Base-by-base conservation (phyloP, 2,797 vertebrate species). In the Gambusia yucatana region DNA sequence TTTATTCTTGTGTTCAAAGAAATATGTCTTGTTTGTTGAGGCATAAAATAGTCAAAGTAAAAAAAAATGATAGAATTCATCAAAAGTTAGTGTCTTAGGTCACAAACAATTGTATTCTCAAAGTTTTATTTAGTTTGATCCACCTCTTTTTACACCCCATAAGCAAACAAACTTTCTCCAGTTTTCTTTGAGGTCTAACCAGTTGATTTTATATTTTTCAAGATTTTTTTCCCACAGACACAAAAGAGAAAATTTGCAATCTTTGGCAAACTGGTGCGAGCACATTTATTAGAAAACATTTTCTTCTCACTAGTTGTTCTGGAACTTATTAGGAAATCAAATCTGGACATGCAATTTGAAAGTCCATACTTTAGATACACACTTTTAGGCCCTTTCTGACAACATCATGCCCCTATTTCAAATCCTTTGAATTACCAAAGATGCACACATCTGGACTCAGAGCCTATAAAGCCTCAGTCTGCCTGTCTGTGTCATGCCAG, bases 401-500 rank as follows among this genome's bases (percentile, higher is more conserved):
- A 81, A 71, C 87, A 81, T 80, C 88, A 78, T 79, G 79, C 77
- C 79, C 76, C 89, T 61, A 22, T 67, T 81, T 67, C 77, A 91
- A 88, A 92, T 91, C 90, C 87, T 81, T 79, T 71, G 82, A 82
- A 83, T 79, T 69, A 67, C 88, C 88, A 82, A 41, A 75, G 41
- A 59, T 79, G 77, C 82, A 80, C 80, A 82, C 81, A 82, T 85
- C 84, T 41, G 73, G 84, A 65, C 72, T 82, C 77, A 70, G 78
- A 79, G 79, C 77, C 85, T 82, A 83, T 69, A 69, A 92, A 92
- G 84, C 88, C 80, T 61, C 77, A 73, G 33, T 81, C 85, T 72
- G 84, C 87, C 91, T 83, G 85, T 82, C 87, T 83, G 86, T 91
- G 94, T 90, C 83, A 83, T 77, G 17, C 75, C 77, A 70, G 80